phyloP scores from a whole-genome alignment of 2,113 vertebrate species.

The Corythaixoides concolor region DNA sequence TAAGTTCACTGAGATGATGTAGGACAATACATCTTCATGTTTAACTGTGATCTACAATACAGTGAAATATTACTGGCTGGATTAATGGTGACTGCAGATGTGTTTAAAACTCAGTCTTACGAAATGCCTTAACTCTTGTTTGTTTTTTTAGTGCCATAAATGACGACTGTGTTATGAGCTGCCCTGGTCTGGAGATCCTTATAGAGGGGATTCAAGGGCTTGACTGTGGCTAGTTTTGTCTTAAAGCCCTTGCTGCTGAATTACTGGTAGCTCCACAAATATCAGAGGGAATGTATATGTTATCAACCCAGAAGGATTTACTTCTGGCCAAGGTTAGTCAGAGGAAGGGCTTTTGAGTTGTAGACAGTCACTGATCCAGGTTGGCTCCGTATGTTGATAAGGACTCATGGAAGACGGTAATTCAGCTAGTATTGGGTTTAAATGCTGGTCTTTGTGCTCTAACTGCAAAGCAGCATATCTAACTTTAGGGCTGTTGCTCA shows the following conservation, averaged over 20 bases:
- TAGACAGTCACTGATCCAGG: neutral
- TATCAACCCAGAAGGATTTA: neutral
- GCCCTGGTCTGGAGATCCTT: neutral
- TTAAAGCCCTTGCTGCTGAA: neutral
- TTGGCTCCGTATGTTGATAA: neutral
- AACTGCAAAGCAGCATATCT: neutral
- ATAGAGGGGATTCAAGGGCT: neutral
- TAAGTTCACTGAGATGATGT: neutral
- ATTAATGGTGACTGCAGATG: neutral
- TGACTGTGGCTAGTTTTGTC: neutral
- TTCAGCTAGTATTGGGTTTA: neutral
- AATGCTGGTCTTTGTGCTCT: neutral
- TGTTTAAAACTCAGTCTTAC: neutral
- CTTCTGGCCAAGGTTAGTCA: neutral
- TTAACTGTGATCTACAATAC: neutral
- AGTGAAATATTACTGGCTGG: neutral
- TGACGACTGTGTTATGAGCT: neutral
- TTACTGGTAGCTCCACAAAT: neutral
- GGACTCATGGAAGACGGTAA: neutral
- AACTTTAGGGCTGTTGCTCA: constrained; percentile 2
- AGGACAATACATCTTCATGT: neutral
- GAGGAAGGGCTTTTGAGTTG: neutral
- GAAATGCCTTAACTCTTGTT: neutral
- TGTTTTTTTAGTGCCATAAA: neutral
- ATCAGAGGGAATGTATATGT: neutral